Conservation (phyloP, 1,140 invertebrate species). For the Drosophila sp. region DNA sequence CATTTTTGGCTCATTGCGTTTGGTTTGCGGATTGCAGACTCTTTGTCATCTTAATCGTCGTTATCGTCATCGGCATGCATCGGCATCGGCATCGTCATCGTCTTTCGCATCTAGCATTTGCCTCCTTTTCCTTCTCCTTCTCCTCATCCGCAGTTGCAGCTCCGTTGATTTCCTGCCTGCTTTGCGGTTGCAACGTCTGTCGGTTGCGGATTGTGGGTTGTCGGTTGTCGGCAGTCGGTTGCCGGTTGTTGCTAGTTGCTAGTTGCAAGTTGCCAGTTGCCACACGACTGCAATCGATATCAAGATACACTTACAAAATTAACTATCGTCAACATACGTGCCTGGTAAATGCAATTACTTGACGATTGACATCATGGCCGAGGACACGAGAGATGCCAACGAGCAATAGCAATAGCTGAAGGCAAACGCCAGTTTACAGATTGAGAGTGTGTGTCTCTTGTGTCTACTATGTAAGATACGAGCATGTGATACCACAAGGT, state of each 20-base stretch:
- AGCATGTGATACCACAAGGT: slow-evolving; percentile 48
- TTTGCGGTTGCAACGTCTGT: background rate
- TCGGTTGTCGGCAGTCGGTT: slow-evolving; percentile 15
- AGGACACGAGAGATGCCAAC: slow-evolving; percentile 5
- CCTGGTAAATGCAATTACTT: slow-evolving; percentile 82
- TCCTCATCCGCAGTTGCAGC: background rate
- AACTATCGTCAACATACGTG: slow-evolving; percentile 83
- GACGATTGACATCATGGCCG: slow-evolving; percentile 68
- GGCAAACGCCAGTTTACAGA: background rate
- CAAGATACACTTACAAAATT: slow-evolving; percentile 83
- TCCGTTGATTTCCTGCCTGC: slow-evolving; percentile 17
- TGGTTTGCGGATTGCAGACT: slow-evolving; percentile 43
- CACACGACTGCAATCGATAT: slow-evolving; percentile 75
- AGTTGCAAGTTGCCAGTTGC: slow-evolving; percentile 19
- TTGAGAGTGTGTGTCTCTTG: background rate
- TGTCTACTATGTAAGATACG: background rate
- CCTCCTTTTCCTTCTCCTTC: too few species aligned
- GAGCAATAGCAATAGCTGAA: background rate
- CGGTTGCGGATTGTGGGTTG: slow-evolving; percentile 9
- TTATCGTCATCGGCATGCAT: too few species aligned
- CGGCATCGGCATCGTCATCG: too few species aligned
- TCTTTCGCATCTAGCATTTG: slow-evolving; percentile 25
- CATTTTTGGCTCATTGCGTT: slow-evolving; percentile 73
- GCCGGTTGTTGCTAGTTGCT: slow-evolving; percentile 10
- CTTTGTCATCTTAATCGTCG: background rate